Percentiles rank a stretch among this genome's conserved stretches.
These are phyloP conservation scores for Pseudorhombus dupliciocellatus DNA, from an alignment of 2,113 vertebrate genomes.

Conservation along the genomic window DNA sequence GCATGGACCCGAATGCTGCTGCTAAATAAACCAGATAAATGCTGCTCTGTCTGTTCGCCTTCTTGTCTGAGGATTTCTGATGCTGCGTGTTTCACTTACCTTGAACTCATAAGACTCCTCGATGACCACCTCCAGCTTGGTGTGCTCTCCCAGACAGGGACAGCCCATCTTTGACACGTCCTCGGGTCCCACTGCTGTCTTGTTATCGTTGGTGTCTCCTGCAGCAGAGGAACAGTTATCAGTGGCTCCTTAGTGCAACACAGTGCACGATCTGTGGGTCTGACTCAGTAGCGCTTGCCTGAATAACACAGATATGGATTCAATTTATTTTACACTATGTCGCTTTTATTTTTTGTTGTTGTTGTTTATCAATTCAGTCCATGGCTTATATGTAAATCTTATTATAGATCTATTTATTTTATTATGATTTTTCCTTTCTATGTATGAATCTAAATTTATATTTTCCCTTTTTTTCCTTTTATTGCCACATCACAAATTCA, in stretches of 20 bases:
- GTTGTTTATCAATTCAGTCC: no score
- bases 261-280: not conserved
- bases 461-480: no score
- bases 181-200: slow-evolving; percentile 72
- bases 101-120: slow-evolving; percentile 87
- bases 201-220: slow-evolving; percentile 85
- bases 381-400: no score
- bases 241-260: not conserved
- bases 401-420: no score
- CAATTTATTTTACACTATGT: no score
- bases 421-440: no score
- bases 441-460: no score
- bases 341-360: no score
- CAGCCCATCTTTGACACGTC: slow-evolving; percentile 86
- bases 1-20: not conserved
- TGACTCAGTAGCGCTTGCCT: not conserved
- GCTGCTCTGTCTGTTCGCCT: not conserved
- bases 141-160: slow-evolving; percentile 83
- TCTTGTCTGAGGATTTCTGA: not conserved
- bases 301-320: not conserved
- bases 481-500: no score
- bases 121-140: slow-evolving; percentile 83
- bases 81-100: slow-evolving; percentile 58
- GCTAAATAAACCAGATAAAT: not conserved
- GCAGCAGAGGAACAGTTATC: slow-evolving; percentile 17